Evolutionary conservation across 2,113 vertebrate species (phyloP).

Genomic region (Copsychus sechellarum): DNA sequence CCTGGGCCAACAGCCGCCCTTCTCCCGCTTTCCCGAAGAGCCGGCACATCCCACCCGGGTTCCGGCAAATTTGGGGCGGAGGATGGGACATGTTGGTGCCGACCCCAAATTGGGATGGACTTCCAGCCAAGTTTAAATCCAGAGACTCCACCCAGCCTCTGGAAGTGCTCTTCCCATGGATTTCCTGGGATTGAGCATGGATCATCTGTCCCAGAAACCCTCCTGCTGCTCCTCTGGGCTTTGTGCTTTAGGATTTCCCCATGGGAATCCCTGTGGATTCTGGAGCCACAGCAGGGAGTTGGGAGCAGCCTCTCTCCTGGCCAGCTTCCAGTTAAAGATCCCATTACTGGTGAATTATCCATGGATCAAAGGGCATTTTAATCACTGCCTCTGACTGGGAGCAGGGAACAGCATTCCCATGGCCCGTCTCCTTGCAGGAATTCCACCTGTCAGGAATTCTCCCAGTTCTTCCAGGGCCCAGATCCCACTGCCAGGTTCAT

Average conservation of each 20-base stretch:
- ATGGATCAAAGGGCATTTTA: background rate
- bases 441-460: rapidly evolving
- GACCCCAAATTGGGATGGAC: rapidly evolving
- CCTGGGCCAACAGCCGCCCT: rapidly evolving
- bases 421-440: background rate
- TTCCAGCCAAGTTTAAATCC: rapidly evolving
- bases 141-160: background rate
- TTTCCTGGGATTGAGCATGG: rapidly evolving
- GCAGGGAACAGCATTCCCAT: background rate
- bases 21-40: background rate
- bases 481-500: rapidly evolving
- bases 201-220: rapidly evolving
- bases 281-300: background rate
- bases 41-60: rapidly evolving
- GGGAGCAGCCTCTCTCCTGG: background rate
- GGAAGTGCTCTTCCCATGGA: background rate
- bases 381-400: background rate
- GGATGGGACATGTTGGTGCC: rapidly evolving
- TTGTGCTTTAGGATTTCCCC: rapidly evolving
- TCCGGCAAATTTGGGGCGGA: too few species aligned
- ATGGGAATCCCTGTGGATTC: background rate
- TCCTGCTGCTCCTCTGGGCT: background rate
- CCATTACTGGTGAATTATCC: slow-evolving; percentile 40
- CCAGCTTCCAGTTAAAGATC: background rate
- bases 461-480: background rate